These are phyloP conservation scores for Eunapius fragilis DNA, from an alignment of 37 sponge, comb jelly and placozoan species.

Conservation along the genomic window DNA sequence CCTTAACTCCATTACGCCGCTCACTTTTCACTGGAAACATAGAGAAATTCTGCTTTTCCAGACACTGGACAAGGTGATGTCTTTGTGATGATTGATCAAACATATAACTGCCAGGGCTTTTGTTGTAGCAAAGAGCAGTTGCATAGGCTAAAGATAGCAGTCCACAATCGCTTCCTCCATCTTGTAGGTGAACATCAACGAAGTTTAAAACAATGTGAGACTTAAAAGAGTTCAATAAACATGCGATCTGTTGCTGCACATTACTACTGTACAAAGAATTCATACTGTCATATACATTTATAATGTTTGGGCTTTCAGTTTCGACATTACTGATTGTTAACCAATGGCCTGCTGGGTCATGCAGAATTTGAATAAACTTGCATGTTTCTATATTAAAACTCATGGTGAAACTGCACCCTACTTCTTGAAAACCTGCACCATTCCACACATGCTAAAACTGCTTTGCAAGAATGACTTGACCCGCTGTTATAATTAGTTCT, in stretches of 20 bases:
- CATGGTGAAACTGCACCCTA: not conserved
- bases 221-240: not conserved
- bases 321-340: constrained; percentile 8
- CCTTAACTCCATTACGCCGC: not conserved
- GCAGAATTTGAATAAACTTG: constrained; percentile 7
- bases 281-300: constrained; percentile 16
- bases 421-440: constrained; percentile 1
- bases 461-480: constrained; percentile 1
- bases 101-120: not conserved
- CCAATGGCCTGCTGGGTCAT: constrained; percentile 9
- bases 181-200: constrained; percentile 9
- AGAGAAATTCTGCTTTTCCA: not conserved
- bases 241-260: not conserved
- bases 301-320: not conserved
- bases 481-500: not conserved
- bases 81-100: not conserved
- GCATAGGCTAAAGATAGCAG: constrained; percentile 3
- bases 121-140: not conserved
- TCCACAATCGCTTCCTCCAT: constrained; percentile 15
- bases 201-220: not conserved
- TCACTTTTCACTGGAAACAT: constrained; percentile 2
- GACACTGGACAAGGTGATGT: constrained; percentile 6
- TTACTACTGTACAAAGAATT: not conserved
- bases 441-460: constrained; percentile 1
- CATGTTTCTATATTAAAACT: constrained; percentile 1